These are phyloP conservation scores for Eremobia ochroleuca DNA, from an alignment of 2,888 invertebrate species.

Conservation along the genomic window DNA sequence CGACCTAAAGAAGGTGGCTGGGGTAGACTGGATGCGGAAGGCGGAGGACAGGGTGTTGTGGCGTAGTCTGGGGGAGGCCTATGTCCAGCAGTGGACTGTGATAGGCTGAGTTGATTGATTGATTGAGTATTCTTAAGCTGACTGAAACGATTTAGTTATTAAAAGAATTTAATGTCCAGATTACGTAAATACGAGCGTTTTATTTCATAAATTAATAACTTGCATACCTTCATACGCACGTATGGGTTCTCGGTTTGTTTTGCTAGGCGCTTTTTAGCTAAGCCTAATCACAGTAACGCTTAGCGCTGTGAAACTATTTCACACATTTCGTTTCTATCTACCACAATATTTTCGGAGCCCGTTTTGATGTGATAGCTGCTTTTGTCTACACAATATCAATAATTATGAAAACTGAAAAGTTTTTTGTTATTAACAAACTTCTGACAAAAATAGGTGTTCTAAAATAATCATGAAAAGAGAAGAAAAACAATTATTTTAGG, in stretches of 20 bases:
- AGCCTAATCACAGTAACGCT: background rate
- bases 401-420: background rate
- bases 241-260: background rate
- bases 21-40: no score
- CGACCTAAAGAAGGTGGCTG: no score
- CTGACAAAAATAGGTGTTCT: background rate
- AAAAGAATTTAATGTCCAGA: background rate
- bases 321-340: background rate
- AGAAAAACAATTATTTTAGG: conserved; percentile 7
- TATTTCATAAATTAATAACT: background rate
- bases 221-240: background rate
- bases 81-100: no score
- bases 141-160: background rate
- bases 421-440: background rate
- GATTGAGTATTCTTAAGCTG: background rate
- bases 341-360: no score
- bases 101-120: no score
- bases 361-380: background rate
- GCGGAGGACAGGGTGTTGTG: no score
- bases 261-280: conserved; percentile 25
- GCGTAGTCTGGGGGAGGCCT: no score
- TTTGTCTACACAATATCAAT: background rate
- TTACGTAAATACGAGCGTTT: background rate
- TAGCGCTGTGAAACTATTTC: background rate
- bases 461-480: background rate